Evolutionary conservation across 1,140 invertebrate species (phyloP), one percentile per base, ranked within the genome.

Genomic region (Venturia canescens): DNA sequence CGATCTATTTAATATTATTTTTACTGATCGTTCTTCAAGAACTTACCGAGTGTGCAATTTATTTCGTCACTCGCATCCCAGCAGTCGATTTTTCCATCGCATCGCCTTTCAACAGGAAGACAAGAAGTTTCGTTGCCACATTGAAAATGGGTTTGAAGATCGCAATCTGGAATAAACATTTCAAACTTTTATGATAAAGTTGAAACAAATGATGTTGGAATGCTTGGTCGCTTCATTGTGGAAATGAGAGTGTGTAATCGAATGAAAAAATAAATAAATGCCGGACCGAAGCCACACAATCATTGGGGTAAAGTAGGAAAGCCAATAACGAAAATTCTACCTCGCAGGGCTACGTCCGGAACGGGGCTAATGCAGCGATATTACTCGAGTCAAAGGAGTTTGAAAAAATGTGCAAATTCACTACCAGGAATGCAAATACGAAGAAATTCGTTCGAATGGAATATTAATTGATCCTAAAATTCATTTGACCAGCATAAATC

Each of bases 51-150:
- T 53, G 95, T 95, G 87, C 96, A 97, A 86, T 96, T 95, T n/a
- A 94, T 89, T 93, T 97, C 96, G 89, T 97, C 96, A 50, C 93
- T 92, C 23, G 94, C 95, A 89, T 97, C 96, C 95, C 95, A 96
- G 86, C 96, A 97, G 88, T 97, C 96, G 69, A 96, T 93, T 76
- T 94, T 92, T 38, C 95, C 95, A 89, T 97, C 94, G 88, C 96
- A 97, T 82, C 93, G 92, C 87, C 94, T 94, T 18, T 90, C 92
- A 72, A 94, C 92, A 21, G 94, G 92, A 79, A 97, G 92, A 89
- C 96, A 97, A 44, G 95, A 96, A 81, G 95, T 96, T 75, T 93
- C 93, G 84, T 96, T 95, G 60, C 95, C 95, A 87, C 96, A 97
- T 60, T 95, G 95, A 87, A 97, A 96, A 89, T 96, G 93, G 76